phyloP scores from a whole-genome alignment of 2,888 invertebrate genomes.

The Drosophila affinis region DNA sequence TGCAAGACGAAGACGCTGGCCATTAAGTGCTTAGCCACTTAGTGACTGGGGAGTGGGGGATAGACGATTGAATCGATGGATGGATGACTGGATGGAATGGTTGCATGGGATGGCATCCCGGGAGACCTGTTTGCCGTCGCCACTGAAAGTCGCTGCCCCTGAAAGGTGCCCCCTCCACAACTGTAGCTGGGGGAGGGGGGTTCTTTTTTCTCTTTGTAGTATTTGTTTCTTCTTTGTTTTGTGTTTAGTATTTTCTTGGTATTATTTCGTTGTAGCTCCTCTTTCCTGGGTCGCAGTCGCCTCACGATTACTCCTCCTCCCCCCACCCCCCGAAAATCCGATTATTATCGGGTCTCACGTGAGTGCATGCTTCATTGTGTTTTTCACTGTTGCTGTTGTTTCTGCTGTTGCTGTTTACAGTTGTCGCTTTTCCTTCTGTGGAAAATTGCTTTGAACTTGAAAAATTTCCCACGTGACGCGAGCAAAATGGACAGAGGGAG shows the following conservation, averaged over 20 bases:
- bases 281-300: constrained; percentile 26
- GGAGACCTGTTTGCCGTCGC: not conserved
- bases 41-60: not conserved
- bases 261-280: constrained; percentile 24
- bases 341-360: constrained; percentile 76
- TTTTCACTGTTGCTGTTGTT: constrained; percentile 61
- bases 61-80: constrained; percentile 20
- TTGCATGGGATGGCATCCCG: not conserved
- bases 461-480: constrained; percentile 79
- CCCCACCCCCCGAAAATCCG: constrained; percentile 57
- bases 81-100: constrained; percentile 11
- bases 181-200: not conserved
- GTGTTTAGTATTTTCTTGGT: constrained; percentile 55
- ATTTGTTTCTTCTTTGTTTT: constrained; percentile 37
- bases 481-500: constrained; percentile 20
- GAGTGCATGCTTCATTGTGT: constrained; percentile 67
- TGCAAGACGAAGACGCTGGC: constrained; percentile 59
- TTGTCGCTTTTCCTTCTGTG: constrained; percentile 58
- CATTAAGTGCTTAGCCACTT: constrained; percentile 63
- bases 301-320: constrained; percentile 61
- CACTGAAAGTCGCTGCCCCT: not conserved
- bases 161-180: constrained; percentile 12
- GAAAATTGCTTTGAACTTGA: constrained; percentile 78
- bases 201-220: constrained; percentile 15
- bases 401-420: constrained; percentile 57